Evolutionary conservation across 1,140 invertebrate species (phyloP), one percentile per base, ranked within the genome.

Genomic region (Melitaea cinxia): DNA sequence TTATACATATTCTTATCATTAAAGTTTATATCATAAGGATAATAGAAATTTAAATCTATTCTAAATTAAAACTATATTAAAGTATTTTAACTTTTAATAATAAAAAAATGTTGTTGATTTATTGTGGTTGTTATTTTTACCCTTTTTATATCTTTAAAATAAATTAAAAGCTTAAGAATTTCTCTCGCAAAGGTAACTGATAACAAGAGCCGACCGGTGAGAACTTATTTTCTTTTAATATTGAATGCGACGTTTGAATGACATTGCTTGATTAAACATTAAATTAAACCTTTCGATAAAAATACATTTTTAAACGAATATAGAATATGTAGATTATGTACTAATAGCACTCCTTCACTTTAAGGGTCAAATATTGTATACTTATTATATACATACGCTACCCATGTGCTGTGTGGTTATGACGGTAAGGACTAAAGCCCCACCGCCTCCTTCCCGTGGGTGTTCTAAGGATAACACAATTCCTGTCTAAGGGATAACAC

Each of bases 191-290:
- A 55, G 52, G 37, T 54, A 15, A 52, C 6, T 42, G 33, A 55
- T 63, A 33, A 54, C 19, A 45, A 24, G 23, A 47, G 19, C 49
- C 23, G 59, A 15, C 30, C 21, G 60, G 30, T 54, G 50, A 37
- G 50, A n/a, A 54, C 52, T 55, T 55, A 55, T 63, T 47, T 53
- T 63, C 35, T 63, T 54, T 47, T 35, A 30, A 45, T 39, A 63
- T 63, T 63, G 60, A 39, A 55, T 63, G 23, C 39, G 60, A 55
- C 60, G 14, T 63, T 54, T 63, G 50, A 63, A 63, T 63, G 52
- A 39, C 23, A 47, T 35, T 47, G 28, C 50, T 45, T 63, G 52
- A 63, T 63, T 54, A 55, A 63, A 63, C 60, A 63, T 54, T 63
- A 63, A 55, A 63, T 55, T 45, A 55, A 63, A 35, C 60, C 19